These are phyloP conservation scores for Staurois parvus DNA, from an alignment of 2,797 vertebrate species.

Conservation along the genomic window DNA sequence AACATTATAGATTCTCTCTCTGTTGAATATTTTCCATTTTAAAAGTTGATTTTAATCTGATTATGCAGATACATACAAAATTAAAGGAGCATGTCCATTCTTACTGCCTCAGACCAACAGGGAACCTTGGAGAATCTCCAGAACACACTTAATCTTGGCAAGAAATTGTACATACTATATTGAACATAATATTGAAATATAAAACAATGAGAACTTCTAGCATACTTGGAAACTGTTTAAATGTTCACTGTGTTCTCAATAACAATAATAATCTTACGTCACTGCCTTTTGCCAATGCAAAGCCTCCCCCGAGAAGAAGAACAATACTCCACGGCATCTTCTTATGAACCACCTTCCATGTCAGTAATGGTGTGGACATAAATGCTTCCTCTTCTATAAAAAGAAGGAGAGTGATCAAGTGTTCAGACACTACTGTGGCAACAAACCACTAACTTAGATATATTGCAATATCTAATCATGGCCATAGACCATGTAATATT, in stretches of 20 bases:
- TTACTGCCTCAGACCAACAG: too few relatives aligned
- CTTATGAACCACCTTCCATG: slow-evolving; percentile 89
- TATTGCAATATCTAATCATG: too few relatives aligned
- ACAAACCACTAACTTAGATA: too few relatives aligned
- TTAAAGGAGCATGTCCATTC: background rate
- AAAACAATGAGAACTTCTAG: background rate
- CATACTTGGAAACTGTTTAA: background rate
- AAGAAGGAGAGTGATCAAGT: background rate
- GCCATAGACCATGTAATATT: too few relatives aligned
- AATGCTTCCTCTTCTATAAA: slow-evolving; percentile 65
- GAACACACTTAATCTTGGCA: background rate
- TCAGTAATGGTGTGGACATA: slow-evolving; percentile 80
- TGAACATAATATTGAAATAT: background rate
- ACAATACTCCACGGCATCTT: slow-evolving; percentile 95
- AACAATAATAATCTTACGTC: slow-evolving; percentile 79
- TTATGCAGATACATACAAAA: background rate
- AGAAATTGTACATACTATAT: background rate
- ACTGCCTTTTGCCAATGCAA: slow-evolving; percentile 93
- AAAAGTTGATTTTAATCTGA: too few relatives aligned
- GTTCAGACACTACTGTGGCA: background rate
- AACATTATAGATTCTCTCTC: background rate
- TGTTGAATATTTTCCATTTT: background rate
- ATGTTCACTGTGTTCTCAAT: background rate
- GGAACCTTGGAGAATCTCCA: background rate
- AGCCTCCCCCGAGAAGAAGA: slow-evolving; percentile 94